phyloP scores from a whole-genome alignment of 2,113 vertebrate genomes.

The Phocoena phocoena region DNA sequence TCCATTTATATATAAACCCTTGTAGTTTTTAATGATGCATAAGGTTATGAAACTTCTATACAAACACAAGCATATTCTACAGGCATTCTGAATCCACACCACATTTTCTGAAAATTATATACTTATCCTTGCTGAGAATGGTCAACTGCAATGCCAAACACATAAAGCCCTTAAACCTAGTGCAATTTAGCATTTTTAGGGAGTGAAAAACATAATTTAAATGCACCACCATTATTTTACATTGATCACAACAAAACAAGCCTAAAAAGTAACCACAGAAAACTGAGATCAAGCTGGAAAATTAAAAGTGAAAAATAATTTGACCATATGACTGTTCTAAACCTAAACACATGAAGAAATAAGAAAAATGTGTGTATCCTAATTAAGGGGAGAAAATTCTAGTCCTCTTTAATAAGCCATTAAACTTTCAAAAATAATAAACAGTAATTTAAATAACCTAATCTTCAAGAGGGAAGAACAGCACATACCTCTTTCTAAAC shows the following conservation, averaged over 20 bases:
- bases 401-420: slow-evolving; percentile 1
- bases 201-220: not conserved
- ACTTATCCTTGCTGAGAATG: not conserved
- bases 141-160: not conserved
- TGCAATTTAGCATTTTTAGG: not conserved
- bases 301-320: slow-evolving; percentile 37
- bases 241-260: not conserved
- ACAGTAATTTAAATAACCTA: not conserved
- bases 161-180: not conserved
- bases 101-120: not conserved
- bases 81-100: not conserved
- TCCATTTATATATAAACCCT: not conserved
- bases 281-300: not conserved
- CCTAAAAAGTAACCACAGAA: not conserved
- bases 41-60: not conserved
- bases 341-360: not conserved
- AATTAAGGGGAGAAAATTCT: slow-evolving; percentile 8
- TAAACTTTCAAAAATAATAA: not conserved
- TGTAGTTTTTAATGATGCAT: not conserved
- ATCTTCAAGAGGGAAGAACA: not conserved
- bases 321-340: not conserved
- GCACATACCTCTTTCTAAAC: not conserved
- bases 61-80: not conserved
- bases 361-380: not conserved
- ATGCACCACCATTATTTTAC: not conserved